Percentiles rank a stretch among this genome's conserved stretches.
phyloP scores from a whole-genome alignment of 2,888 invertebrate genomes.

The Malachius bipustulatus region DNA sequence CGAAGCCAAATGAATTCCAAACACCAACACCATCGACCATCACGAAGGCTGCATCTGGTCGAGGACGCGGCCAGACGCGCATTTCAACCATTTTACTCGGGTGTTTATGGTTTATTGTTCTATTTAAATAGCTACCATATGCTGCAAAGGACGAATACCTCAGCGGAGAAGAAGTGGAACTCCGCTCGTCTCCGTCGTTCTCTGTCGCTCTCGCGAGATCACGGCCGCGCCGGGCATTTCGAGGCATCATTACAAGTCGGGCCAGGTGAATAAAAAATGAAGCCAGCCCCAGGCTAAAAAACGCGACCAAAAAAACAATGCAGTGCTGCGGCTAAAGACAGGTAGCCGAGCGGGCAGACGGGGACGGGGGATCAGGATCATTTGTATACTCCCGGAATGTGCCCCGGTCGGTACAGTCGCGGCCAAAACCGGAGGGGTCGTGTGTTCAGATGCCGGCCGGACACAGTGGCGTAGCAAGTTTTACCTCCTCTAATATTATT shows the following conservation, averaged over 20 bases:
- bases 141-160: background rate
- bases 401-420: constrained; percentile 37
- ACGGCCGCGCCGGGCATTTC: constrained; percentile 20
- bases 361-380: constrained; percentile 33
- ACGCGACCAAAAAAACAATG: constrained; percentile 34
- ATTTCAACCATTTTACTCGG: no score
- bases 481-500: no score
- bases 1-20: no score
- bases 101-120: constrained; percentile 3
- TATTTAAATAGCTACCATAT: constrained; percentile 1
- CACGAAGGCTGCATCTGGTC: no score
- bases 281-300: constrained; percentile 30
- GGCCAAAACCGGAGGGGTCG: constrained; percentile 29
- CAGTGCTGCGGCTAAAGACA: constrained; percentile 36
- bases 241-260: constrained; percentile 23
- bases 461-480: constrained; percentile 18
- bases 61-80: no score
- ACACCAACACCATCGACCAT: no score
- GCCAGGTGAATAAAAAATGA: constrained; percentile 33
- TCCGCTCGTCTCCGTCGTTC: constrained; percentile 10
- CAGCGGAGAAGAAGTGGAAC: background rate
- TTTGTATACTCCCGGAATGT: constrained; percentile 41
- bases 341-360: constrained; percentile 33
- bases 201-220: constrained; percentile 15
- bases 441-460: constrained; percentile 20